phyloP scores from a whole-genome alignment of 35 echinoderm and acorn worm genomes.

The Amphiura filiformis region DNA sequence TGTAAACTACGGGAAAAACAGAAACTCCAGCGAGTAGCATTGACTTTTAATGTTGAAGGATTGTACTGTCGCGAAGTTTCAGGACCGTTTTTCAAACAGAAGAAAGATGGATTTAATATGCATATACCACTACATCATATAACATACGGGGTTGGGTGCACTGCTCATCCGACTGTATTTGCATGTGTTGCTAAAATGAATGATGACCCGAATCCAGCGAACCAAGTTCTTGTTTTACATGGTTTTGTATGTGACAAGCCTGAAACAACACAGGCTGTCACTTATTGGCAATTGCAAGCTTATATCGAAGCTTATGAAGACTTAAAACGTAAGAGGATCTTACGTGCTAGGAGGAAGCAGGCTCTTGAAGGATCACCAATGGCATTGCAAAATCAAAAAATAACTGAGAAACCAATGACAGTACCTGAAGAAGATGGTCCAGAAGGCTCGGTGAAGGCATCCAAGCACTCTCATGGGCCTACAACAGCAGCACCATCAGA shows the following conservation, averaged over 20 bases:
- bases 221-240: slow-evolving; percentile 77
- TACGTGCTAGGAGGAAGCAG: slow-evolving; percentile 59
- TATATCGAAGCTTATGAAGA: slow-evolving; percentile 99
- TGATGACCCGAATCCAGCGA: slow-evolving; percentile 48
- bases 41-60: slow-evolving; percentile 84
- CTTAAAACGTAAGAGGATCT: slow-evolving; percentile 79
- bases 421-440: neutral
- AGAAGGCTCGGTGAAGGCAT: neutral
- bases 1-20: slow-evolving; percentile 92
- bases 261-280: slow-evolving; percentile 65
- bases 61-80: slow-evolving; percentile 65
- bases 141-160: slow-evolving; percentile 83
- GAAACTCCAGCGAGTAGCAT: slow-evolving; percentile 68
- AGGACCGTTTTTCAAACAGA: slow-evolving; percentile 65
- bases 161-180: slow-evolving; percentile 77
- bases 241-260: slow-evolving; percentile 90
- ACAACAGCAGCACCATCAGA: too few species aligned
- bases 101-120: slow-evolving; percentile 79
- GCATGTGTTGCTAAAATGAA: slow-evolving; percentile 77
- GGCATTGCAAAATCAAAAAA: neutral
- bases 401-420: neutral
- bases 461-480: neutral
- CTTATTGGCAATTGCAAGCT: slow-evolving; percentile 96
- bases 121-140: slow-evolving; percentile 84
- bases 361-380: neutral